Evolutionary conservation across 2,113 vertebrate genomes (phyloP).

Genomic region (Pomatostomus ruficeps): DNA sequence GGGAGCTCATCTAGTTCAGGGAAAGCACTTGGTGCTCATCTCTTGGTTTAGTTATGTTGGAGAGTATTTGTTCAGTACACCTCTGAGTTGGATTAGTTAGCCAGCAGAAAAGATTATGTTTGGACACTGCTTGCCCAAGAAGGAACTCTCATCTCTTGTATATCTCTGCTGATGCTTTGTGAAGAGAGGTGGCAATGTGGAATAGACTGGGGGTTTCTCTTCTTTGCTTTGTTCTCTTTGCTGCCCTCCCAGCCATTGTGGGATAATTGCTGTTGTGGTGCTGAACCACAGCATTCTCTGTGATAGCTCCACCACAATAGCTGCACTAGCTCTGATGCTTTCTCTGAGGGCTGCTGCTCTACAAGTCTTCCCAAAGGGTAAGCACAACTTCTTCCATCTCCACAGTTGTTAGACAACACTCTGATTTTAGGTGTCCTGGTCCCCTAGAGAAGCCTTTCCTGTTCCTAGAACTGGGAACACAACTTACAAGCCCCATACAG

Average conservation of each 20-base stretch:
- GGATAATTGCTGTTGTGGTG: background rate
- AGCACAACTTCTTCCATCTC: background rate
- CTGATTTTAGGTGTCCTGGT: background rate
- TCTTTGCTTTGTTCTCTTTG: background rate
- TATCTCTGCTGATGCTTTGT: background rate
- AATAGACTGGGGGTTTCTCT: background rate
- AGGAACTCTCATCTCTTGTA: background rate
- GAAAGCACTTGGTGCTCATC: background rate
- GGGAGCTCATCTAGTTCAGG: background rate
- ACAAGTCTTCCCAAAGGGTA: background rate
- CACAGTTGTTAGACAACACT: background rate
- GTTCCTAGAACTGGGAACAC: background rate
- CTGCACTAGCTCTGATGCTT: background rate
- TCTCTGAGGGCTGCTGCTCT: background rate
- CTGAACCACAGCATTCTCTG: background rate
- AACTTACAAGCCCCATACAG: fast-evolving
- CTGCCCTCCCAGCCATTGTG: background rate
- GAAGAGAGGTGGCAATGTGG: fast-evolving
- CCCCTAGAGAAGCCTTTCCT: background rate
- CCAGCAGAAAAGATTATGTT: background rate
- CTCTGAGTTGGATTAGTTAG: background rate
- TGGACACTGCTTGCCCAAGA: background rate
- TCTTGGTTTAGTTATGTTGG: background rate
- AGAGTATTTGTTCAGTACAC: background rate
- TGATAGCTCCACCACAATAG: background rate